These are phyloP conservation scores for Calephelis virginiensis DNA, from an alignment of 1,140 invertebrate species.

Conservation along the genomic window DNA sequence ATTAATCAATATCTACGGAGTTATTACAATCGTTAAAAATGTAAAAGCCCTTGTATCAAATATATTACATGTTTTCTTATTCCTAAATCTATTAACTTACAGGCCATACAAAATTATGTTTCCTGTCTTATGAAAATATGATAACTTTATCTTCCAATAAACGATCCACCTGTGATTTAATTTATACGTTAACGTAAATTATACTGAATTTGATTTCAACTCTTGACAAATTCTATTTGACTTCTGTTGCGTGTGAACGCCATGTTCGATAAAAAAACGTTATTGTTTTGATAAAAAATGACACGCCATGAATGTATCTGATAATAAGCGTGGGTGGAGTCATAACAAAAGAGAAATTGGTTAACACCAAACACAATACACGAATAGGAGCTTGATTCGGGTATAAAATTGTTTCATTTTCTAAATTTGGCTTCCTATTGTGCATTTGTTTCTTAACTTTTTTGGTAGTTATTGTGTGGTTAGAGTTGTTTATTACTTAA, in stretches of 20 bases:
- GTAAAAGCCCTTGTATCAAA: conserved; percentile 6
- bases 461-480: conserved; percentile 36
- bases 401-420: conserved; percentile 74
- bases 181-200: conserved; percentile 55
- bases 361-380: conserved; percentile 72
- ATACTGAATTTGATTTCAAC: conserved; percentile 39
- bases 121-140: conserved; percentile 8
- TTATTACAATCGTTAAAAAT: neutral
- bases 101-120: conserved; percentile 1
- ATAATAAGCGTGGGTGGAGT: conserved; percentile 71
- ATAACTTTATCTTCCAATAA: conserved; percentile 11
- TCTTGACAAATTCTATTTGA: conserved; percentile 58
- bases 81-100: conserved; percentile 18
- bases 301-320: conserved; percentile 68
- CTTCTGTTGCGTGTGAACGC: conserved; percentile 47
- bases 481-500: conserved; percentile 56
- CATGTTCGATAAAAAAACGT: conserved; percentile 52
- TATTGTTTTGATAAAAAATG: conserved; percentile 78
- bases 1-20: neutral
- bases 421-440: conserved; percentile 54
- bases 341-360: conserved; percentile 70
- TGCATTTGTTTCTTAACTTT: conserved; percentile 46
- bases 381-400: conserved; percentile 64
- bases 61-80: neutral
- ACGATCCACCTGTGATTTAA: conserved; percentile 29